Base-by-base conservation (phyloP, 2,888 invertebrate genomes). In the Pachymerium ferrugineum region DNA sequence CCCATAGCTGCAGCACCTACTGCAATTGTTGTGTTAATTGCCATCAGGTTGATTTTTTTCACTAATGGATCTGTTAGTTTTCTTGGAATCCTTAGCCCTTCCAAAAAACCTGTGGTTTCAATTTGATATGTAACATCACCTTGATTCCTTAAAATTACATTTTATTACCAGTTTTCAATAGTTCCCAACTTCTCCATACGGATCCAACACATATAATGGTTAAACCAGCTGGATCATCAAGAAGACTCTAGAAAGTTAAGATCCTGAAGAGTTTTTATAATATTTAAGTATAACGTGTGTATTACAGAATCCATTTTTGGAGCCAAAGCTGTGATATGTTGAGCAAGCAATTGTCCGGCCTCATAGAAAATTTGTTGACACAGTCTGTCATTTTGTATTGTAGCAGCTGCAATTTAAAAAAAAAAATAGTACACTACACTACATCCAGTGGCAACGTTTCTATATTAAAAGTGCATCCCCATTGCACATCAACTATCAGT, bases 131-230 rank as follows among this genome's bases (percentile, higher is more conserved):
- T 3, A 29, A 25, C 29, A 19, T 16, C 38, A 22, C 6, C 22
- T 5, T 8, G 12, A 30, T 28, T 4, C 28, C 22, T 2, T 5
- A 12, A 67, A 16, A 28, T 35, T 29, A 30, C 28, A 16, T 12
- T 0, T 30, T 6, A 35, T 29, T 76, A 77, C 93, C 94, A 1
- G 87, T 84, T 79, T 89, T 86, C 76, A 98, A 81, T 29, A 90
- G 85, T 3, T 88, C 84, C 95, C 96, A 98, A 80, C 96, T 96
- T 76, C 91, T 88, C 93, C 94, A 98, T 0, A 98, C 95, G 0
- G 95, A 95, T 0, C 97, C 97, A 0, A 97, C 93, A 81, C 96
- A 97, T 0, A 95, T 89, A 0, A 97, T 87, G 70, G 89, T 87
- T 54, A 94, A 80, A 0, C 90, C 90, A 22, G 87, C 87, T 1